Conservation (phyloP, 2,797 vertebrate genomes). For the Podarcis siculus region DNA sequence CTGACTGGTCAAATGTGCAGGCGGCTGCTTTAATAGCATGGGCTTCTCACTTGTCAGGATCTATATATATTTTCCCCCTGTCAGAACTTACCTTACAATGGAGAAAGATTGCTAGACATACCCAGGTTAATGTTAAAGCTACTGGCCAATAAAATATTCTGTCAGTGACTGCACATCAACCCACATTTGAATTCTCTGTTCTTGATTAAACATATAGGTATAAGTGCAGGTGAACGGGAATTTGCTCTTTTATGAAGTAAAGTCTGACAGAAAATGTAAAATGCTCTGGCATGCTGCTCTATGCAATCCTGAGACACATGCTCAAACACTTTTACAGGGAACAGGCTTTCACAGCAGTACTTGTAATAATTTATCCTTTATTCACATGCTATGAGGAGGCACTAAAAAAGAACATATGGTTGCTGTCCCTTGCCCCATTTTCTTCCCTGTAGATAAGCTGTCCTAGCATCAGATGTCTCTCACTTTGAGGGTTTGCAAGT, state of each 20-base stretch:
- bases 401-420: not conserved
- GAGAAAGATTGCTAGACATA: not conserved
- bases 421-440: not conserved
- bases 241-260: not conserved
- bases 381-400: not conserved
- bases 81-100: slow-evolving; percentile 1
- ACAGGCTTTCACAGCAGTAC: not conserved
- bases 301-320: not conserved
- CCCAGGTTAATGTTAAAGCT: not conserved
- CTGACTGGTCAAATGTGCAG: slow-evolving; percentile 10
- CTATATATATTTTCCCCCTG: slow-evolving; percentile 6
- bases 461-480: not conserved
- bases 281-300: not conserved
- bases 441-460: not conserved
- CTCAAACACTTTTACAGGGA: not conserved
- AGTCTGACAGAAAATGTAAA: not conserved
- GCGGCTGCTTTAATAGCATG: not conserved
- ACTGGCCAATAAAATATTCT: slow-evolving; percentile 25
- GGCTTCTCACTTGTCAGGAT: not conserved
- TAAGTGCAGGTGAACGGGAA: not conserved
- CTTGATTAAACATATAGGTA: not conserved
- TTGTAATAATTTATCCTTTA: too few relatives aligned
- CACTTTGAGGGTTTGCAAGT: too few relatives aligned
- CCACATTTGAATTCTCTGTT: not conserved
- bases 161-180: not conserved